Base-by-base conservation (phyloP, 1,140 invertebrate genomes). In the Caenorhabditis tropicalis region DNA sequence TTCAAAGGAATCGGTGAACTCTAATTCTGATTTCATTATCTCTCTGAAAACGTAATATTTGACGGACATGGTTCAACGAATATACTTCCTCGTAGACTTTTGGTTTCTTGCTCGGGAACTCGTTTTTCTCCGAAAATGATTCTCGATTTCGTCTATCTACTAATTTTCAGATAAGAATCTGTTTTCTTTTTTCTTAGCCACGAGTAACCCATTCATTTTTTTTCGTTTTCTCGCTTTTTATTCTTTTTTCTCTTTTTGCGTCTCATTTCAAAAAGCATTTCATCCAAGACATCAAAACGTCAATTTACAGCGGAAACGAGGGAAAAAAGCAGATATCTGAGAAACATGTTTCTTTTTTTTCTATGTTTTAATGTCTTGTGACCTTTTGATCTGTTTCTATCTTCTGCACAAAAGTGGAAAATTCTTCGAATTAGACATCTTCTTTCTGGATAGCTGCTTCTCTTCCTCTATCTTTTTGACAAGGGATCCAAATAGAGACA, bases 401-500 rank as follows among this genome's bases (percentile, higher is more conserved):
- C n/a, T 12, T 3, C 9, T 7, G 27, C 24, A 7, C 31, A 12
- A 19, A 16, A 7, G 1, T 2, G 10, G 16, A 19, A 70, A n/a
- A 70, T 16, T 19, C 39, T 70, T 36, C 60, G 60, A 70, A 70
- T 70, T 39, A 70, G 60, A 16, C 60, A 27, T 36, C 31, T 70
- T 36, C 31, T 36, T 58, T 58, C 27, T 12, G n/a, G 16, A 70
- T 39, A 70, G 60, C 16, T 70, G 31, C 16, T 36, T 36, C n/a
- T n/a, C n/a, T n/a, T n/a, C n/a, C n/a, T n/a, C n/a, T n/a, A n/a
- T 36, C 36, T 27, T 10, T 31, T 15, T 9, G n/a, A 31, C 21
- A 58, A 58, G 27, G 24, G 21, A n/a, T 21, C 49, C 60, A 70
- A 70, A n/a, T 60, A 60, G 56, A 60, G 56, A 31, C 56, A 60